Percentiles rank a stretch among this genome's conserved stretches.
Conservation (phyloP, 2,113 vertebrate genomes). For the Sitta europaea region DNA sequence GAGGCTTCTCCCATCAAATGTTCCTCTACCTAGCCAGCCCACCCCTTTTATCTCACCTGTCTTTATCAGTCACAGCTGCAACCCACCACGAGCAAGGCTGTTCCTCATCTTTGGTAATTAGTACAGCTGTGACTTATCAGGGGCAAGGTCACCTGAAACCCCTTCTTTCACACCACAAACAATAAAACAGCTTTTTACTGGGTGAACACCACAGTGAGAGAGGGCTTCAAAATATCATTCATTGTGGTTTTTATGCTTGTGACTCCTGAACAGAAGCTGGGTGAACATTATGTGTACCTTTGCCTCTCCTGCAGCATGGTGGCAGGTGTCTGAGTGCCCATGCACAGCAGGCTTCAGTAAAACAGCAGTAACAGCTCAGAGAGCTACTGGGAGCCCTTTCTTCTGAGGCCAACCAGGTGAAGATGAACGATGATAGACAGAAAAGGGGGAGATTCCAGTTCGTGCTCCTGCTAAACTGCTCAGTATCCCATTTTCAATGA, state of each 20-base stretch:
- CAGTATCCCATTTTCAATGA: neutral
- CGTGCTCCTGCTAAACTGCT: neutral
- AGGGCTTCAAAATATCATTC: neutral
- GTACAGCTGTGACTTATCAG: no score
- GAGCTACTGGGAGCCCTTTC: neutral
- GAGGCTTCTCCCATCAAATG: no score
- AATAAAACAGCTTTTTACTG: neutral
- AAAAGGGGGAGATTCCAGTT: neutral
- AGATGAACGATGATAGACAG: neutral
- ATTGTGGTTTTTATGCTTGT: accelerated
- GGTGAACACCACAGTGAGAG: neutral
- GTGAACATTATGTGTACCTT: accelerated
- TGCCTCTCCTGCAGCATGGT: neutral
- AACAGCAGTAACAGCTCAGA: neutral
- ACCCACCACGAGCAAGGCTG: no score
- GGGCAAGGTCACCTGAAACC: no score
- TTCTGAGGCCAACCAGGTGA: neutral
- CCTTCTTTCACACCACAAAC: no score
- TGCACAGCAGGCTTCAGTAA: neutral
- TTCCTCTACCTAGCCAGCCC: no score
- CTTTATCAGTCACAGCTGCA: no score
- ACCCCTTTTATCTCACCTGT: no score
- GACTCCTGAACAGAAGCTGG: neutral
- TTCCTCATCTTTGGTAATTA: no score
- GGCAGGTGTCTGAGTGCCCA: accelerated